Percentiles rank a stretch among this genome's conserved stretches.
These are phyloP conservation scores for Aphelinus certus DNA, from an alignment of 1,140 invertebrate genomes.

Conservation along the genomic window DNA sequence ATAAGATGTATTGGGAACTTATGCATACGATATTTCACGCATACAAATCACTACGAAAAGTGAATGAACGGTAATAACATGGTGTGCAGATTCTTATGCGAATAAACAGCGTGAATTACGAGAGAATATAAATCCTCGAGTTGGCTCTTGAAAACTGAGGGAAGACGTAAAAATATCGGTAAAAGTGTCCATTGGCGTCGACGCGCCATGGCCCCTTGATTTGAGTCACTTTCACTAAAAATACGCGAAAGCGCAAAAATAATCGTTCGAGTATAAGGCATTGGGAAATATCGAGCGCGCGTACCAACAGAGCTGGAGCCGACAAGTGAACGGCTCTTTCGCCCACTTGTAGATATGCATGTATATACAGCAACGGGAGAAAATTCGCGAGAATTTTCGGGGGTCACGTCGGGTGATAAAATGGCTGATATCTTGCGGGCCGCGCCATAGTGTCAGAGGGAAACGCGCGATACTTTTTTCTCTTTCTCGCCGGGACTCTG, in stretches of 20 bases:
- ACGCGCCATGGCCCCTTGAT: not conserved
- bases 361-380: not conserved
- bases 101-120: not conserved
- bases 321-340: slow-evolving; percentile 19
- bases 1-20: too few species aligned
- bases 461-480: too few species aligned
- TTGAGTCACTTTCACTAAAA: slow-evolving; percentile 38
- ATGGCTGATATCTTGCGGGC: not conserved
- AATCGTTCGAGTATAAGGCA: not conserved
- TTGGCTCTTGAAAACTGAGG: too few species aligned
- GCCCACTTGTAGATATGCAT: slow-evolving; percentile 4
- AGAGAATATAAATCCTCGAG: slow-evolving; percentile 6
- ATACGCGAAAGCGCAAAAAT: slow-evolving; percentile 16
- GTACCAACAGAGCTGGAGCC: not conserved
- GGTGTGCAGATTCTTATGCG: not conserved
- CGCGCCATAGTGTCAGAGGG: too few species aligned
- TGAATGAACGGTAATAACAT: too few species aligned
- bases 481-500: not conserved
- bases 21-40: too few species aligned
- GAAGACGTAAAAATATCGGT: too few species aligned
- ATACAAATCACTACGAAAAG: too few species aligned
- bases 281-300: slow-evolving; percentile 16
- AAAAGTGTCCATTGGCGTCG: not conserved
- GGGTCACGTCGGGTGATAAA: not conserved
- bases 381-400: slow-evolving; percentile 16